Percentiles rank a stretch among this genome's conserved stretches.
phyloP scores from a whole-genome alignment of 2,888 invertebrate genomes.

The Tridacna crocea region DNA sequence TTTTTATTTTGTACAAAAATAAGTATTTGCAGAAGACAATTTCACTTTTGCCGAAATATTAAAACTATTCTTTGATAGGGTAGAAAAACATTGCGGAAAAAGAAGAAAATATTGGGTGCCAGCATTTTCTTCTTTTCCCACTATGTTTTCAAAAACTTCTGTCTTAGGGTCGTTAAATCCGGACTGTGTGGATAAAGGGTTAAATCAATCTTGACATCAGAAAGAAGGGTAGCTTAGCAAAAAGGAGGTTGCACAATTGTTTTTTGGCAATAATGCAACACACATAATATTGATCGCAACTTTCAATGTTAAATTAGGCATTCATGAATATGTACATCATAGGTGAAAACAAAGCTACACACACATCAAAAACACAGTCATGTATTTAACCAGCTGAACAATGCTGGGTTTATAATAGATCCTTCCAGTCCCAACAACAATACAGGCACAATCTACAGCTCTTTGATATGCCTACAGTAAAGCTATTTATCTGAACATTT shows the following conservation, averaged over 20 bases:
- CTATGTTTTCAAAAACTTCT: neutral
- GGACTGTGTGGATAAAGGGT: no score
- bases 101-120: neutral
- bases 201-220: no score
- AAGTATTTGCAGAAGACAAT: no score
- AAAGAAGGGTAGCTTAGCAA: no score
- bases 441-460: neutral
- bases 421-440: no score
- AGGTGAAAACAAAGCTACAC: slow-evolving; percentile 12
- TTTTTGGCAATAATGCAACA: slow-evolving; percentile 30
- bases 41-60: no score
- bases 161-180: no score
- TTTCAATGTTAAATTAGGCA: slow-evolving; percentile 49
- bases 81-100: neutral
- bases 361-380: slow-evolving; percentile 23
- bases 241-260: no score
- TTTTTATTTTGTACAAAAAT: no score
- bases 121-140: neutral
- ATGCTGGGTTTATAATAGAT: neutral
- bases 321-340: slow-evolving; percentile 57
- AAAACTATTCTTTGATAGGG: neutral
- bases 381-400: slow-evolving; percentile 18
- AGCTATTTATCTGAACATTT: neutral
- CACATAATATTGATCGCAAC: slow-evolving; percentile 36
- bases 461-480: neutral